phyloP scores from a whole-genome alignment of 2,888 invertebrate species.

The Salticus scenicus region DNA sequence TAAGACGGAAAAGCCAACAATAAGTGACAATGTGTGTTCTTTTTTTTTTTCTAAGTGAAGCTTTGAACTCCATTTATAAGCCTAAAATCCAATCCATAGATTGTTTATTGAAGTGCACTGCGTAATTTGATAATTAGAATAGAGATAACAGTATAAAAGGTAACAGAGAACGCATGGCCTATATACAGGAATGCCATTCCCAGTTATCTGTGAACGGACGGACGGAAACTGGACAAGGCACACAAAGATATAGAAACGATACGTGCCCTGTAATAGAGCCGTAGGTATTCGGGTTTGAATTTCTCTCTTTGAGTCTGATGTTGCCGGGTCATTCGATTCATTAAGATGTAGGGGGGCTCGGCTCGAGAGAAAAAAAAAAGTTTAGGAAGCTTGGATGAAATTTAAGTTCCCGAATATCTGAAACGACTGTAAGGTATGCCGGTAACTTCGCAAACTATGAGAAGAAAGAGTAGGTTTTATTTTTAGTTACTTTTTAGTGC shows the following conservation, averaged over 20 bases:
- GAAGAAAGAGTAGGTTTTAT: too few relatives aligned
- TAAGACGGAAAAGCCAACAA: background rate
- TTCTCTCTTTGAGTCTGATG: too few relatives aligned
- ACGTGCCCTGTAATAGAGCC: too few relatives aligned
- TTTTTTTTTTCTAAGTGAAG: background rate
- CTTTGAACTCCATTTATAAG: background rate
- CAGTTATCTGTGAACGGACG: background rate
- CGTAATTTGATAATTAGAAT: background rate
- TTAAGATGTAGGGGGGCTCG: too few relatives aligned
- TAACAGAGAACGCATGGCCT: background rate
- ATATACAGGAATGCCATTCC: background rate
- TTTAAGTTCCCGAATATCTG: too few relatives aligned
- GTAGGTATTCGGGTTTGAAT: too few relatives aligned
- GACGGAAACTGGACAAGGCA: background rate
- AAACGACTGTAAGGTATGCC: too few relatives aligned
- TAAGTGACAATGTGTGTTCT: background rate
- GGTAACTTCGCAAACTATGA: too few relatives aligned
- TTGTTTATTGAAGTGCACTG: background rate
- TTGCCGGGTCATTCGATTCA: too few relatives aligned
- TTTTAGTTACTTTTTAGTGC: too few relatives aligned
- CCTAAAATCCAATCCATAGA: background rate
- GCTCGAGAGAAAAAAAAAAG: too few relatives aligned
- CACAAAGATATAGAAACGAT: background rate
- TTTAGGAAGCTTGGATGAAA: too few relatives aligned
- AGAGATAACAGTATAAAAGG: background rate